Conservation (phyloP, 2,888 invertebrate genomes). For the Lamellibrachia columna region DNA sequence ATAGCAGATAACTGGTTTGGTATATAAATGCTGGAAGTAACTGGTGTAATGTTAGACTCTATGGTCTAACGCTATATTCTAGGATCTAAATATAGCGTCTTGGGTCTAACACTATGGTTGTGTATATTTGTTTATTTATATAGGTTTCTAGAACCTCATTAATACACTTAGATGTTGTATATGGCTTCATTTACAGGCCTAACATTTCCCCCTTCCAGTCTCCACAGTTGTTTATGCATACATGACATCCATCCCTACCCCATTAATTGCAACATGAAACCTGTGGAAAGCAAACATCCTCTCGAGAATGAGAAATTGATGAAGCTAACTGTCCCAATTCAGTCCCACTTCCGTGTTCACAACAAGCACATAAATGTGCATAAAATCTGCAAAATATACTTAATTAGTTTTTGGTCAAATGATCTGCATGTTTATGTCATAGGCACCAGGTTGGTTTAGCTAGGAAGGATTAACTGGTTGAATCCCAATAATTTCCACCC, state of each 20-base stretch:
- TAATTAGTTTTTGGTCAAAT: background rate
- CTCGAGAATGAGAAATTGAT: background rate
- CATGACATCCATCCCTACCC: background rate
- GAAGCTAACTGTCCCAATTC: background rate
- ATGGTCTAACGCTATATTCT: too few relatives aligned
- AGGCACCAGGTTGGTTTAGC: background rate
- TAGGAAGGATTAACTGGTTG: background rate
- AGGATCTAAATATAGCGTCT: too few relatives aligned
- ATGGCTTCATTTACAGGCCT: too few relatives aligned
- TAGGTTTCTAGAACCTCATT: too few relatives aligned
- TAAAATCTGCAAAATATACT: background rate
- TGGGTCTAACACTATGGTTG: too few relatives aligned
- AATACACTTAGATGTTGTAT: too few relatives aligned
- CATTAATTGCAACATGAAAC: background rate
- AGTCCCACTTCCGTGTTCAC: background rate
- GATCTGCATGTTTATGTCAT: background rate
- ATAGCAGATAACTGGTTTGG: too few relatives aligned
- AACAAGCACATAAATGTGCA: background rate
- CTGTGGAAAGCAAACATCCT: background rate
- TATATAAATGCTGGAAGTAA: too few relatives aligned
- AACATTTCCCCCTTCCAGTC: too few relatives aligned
- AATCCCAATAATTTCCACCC: background rate
- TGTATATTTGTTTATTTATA: too few relatives aligned
- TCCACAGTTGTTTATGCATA: background rate
- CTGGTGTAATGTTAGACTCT: too few relatives aligned